Conservation (phyloP, 2,797 vertebrate genomes). For the Melanotaenia pygmaea region DNA sequence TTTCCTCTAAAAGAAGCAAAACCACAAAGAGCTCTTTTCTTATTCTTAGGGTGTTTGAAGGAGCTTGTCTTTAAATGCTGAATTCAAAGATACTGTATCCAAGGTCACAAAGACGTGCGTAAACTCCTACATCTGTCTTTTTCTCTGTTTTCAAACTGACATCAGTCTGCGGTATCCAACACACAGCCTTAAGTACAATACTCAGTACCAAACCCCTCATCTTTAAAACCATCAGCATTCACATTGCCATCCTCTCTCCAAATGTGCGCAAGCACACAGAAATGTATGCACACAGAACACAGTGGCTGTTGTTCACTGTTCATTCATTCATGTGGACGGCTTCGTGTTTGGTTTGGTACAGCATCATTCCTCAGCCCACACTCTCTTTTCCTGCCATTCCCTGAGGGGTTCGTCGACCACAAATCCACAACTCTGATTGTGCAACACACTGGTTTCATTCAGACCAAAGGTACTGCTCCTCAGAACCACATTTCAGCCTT, state of each 20-base stretch:
- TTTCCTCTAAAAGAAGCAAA: constrained; percentile 46
- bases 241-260: constrained; percentile 20
- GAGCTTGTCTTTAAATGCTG: constrained; percentile 44
- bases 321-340: constrained; percentile 81
- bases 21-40: constrained; percentile 69
- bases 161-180: constrained; percentile 39
- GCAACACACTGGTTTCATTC: constrained; percentile 80
- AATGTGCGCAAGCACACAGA: constrained; percentile 31
- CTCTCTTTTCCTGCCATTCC: constrained; percentile 70
- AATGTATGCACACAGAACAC: constrained; percentile 56
- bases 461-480: constrained; percentile 60
- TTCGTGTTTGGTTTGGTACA: constrained; percentile 77
- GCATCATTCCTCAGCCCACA: constrained; percentile 78
- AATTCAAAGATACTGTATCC: constrained; percentile 47
- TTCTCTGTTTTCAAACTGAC: constrained; percentile 47
- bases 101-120: constrained; percentile 35
- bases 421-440: constrained; percentile 76
- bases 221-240: constrained; percentile 44
- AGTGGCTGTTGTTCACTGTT: constrained; percentile 82
- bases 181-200: constrained; percentile 36
- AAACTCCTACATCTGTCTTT: constrained; percentile 61
- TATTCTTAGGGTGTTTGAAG: constrained; percentile 33
- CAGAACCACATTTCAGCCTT: constrained; percentile 56
- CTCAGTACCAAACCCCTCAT: constrained; percentile 40
- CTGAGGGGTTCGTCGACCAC: constrained; percentile 68